Evolutionary conservation across 2,113 vertebrate species (phyloP).

Genomic region (Erpornis zantholeuca): DNA sequence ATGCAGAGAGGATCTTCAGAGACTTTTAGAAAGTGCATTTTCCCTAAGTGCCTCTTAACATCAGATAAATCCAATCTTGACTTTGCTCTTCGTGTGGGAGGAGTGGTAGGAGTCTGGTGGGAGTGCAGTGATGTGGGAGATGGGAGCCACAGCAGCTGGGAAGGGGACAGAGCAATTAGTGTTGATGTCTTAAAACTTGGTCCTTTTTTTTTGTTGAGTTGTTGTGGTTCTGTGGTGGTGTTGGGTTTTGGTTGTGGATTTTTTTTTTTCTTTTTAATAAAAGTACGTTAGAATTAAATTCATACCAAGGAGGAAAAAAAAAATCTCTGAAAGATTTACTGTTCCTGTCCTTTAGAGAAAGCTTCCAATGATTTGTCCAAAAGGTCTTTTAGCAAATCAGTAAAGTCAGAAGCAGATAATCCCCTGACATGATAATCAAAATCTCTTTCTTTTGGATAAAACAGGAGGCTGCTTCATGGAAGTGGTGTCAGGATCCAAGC

Average conservation of each 20-base stretch:
- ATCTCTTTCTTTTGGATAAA: conserved; percentile 16
- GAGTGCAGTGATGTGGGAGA: not conserved
- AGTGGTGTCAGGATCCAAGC: not conserved
- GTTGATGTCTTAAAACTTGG: not conserved
- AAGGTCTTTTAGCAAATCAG: not conserved
- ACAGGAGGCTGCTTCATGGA: not conserved
- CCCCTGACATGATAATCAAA: conserved; percentile 10
- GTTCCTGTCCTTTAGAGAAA: not conserved
- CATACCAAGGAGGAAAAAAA: not conserved
- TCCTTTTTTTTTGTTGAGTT: not conserved
- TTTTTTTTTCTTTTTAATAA: not conserved
- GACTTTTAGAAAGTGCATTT: not conserved
- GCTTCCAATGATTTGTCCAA: not conserved
- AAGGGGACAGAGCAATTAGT: not conserved
- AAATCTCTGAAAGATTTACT: not conserved
- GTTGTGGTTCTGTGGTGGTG: not conserved
- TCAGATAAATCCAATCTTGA: not conserved
- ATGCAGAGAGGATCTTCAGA: not conserved
- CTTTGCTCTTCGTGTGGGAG: not conserved
- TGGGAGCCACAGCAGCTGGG: not conserved
- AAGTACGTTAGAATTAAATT: not conserved
- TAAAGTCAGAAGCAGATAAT: conserved; percentile 8
- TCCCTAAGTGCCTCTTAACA: not conserved
- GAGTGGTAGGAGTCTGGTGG: not conserved
- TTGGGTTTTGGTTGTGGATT: not conserved